Evolutionary conservation across 1,140 invertebrate species (phyloP).

Genomic region (Brachionus rotundiformis): DNA sequence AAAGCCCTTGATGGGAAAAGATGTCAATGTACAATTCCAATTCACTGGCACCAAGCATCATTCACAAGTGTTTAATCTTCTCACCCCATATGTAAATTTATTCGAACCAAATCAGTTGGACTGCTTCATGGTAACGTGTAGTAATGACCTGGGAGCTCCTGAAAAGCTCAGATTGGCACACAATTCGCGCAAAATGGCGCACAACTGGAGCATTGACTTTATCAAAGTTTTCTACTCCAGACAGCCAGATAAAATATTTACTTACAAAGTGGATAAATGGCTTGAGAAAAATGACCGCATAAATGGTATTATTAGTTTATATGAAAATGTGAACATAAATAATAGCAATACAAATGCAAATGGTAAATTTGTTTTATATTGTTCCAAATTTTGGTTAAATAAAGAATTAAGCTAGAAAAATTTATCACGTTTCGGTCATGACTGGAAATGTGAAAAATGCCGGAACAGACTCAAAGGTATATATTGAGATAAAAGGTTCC

Average conservation of each 20-base stretch:
- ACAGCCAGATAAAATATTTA: conserved; percentile 32
- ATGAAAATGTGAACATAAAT: background rate
- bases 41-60: conserved; percentile 13
- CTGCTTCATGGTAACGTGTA: conserved; percentile 13
- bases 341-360: background rate
- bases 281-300: conserved; percentile 8
- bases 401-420: conserved; percentile 53
- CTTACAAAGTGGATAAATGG: conserved; percentile 36
- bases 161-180: conserved; percentile 24
- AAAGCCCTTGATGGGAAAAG: background rate
- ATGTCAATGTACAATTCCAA: conserved; percentile 39
- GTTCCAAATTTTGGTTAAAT: too few species aligned
- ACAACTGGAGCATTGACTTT: conserved; percentile 31
- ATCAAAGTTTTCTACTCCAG: conserved; percentile 30
- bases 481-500: conserved; percentile 60
- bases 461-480: conserved; percentile 62
- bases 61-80: conserved; percentile 33
- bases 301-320: conserved; percentile 10
- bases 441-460: conserved; percentile 59
- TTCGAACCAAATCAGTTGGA: conserved; percentile 38
- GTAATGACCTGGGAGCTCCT: conserved; percentile 19
- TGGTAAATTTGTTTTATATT: background rate
- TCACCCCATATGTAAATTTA: conserved; percentile 48
- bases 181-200: background rate
- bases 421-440: conserved; percentile 64